Conservation (phyloP, 2,888 invertebrate species). For the Reticulitermes lucifugus region DNA sequence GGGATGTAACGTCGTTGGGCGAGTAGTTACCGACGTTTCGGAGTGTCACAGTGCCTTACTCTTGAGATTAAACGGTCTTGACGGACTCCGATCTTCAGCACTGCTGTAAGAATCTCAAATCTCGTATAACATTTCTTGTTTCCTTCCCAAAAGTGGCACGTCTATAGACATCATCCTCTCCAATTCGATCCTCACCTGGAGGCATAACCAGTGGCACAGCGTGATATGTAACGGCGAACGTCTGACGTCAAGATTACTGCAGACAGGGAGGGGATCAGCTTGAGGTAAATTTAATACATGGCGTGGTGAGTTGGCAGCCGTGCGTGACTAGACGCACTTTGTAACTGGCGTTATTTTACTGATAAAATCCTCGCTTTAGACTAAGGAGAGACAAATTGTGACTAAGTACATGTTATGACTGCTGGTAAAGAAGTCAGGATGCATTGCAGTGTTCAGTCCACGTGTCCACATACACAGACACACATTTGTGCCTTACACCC, state of each 20-base stretch:
- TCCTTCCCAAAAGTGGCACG: no score
- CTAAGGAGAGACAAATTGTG: conserved; percentile 1
- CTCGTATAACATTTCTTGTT: no score
- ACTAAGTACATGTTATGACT: not conserved
- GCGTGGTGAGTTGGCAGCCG: conserved; percentile 1
- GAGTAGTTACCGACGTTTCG: no score
- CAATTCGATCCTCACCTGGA: not conserved
- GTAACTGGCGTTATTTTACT: conserved; percentile 1
- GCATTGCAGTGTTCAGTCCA: not conserved
- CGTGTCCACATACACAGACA: not conserved
- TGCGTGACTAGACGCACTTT: conserved; percentile 36
- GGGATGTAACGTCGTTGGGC: no score
- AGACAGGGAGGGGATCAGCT: not conserved
- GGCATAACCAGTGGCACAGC: not conserved
- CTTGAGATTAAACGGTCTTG: no score
- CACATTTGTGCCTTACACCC: no score
- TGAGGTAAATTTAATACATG: conserved; percentile 4
- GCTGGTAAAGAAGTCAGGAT: not conserved
- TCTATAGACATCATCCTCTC: not conserved
- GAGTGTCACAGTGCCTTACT: no score
- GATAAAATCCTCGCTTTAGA: conserved; percentile 33
- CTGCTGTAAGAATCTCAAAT: not conserved
- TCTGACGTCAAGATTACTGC: not conserved
- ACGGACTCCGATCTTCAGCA: no score
- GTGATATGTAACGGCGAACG: not conserved